These are phyloP conservation scores for Proterorhinus semilunaris DNA, from an alignment of 2,113 vertebrate genomes.

Conservation along the genomic window DNA sequence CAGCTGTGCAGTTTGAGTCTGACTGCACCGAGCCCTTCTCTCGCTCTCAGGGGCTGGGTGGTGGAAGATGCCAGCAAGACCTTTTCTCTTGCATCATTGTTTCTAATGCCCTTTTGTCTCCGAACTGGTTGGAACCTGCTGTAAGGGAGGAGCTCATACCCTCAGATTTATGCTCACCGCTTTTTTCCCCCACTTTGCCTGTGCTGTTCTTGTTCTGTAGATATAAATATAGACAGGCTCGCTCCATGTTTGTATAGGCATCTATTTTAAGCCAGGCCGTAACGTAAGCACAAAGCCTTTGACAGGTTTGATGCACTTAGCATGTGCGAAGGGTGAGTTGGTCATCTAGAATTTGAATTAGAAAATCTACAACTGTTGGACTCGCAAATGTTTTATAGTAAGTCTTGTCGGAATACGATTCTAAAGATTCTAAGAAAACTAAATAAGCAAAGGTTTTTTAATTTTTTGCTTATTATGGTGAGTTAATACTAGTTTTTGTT, in stretches of 20 bases:
- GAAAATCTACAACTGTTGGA: too few species aligned
- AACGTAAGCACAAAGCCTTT: not conserved
- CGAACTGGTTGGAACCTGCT: conserved; percentile 79
- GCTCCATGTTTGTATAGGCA: not conserved
- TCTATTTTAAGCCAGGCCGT: conserved; percentile 3
- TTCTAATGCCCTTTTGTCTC: conserved; percentile 74
- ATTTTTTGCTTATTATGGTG: too few species aligned
- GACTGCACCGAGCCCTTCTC: conserved; percentile 22
- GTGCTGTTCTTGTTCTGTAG: conserved; percentile 43
- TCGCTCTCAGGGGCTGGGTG: conserved; percentile 34
- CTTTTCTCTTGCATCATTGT: conserved; percentile 74
- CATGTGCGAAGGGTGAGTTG: not conserved
- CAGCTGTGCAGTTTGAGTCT: conserved; percentile 13
- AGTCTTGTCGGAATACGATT: too few species aligned
- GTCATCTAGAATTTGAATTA: not conserved
- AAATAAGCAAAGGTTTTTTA: too few species aligned
- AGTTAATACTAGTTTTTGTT: too few species aligned
- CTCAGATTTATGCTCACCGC: conserved; percentile 47
- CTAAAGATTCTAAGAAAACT: too few species aligned
- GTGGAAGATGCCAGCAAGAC: conserved; percentile 59
- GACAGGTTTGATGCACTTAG: not conserved
- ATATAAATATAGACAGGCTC: conserved; percentile 18
- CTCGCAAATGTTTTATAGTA: too few species aligned
- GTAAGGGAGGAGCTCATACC: conserved; percentile 65
- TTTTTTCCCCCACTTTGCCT: conserved; percentile 33